Percentiles rank a stretch among this genome's conserved stretches.
Evolutionary conservation across 1,140 invertebrate genomes (phyloP).

Genomic region (Penaeus indicus): DNA sequence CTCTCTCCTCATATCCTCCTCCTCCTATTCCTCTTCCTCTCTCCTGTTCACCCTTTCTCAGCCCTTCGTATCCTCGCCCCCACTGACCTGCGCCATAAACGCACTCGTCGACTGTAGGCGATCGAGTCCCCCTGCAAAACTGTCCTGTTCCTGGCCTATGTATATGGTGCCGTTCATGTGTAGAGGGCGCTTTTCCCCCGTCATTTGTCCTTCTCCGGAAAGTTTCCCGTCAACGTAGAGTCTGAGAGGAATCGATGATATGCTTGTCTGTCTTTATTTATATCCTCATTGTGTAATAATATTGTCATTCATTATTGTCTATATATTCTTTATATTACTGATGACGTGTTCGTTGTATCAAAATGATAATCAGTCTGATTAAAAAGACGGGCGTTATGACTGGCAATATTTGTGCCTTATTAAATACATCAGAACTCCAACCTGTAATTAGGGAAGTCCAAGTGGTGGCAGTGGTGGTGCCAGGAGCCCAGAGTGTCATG

Average conservation of each 20-base stretch:
- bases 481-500: conserved; percentile 44
- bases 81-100: conserved; percentile 37
- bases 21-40: too few species aligned
- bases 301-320: too few species aligned
- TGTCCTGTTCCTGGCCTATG: conserved; percentile 50
- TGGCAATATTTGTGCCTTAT: too few species aligned
- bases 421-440: neutral
- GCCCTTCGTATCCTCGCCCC: too few species aligned
- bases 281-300: too few species aligned
- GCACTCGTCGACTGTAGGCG: conserved; percentile 47
- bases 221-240: conserved; percentile 43
- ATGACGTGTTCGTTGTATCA: too few species aligned
- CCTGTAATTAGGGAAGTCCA: conserved; percentile 43
- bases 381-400: too few species aligned
- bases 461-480: conserved; percentile 49
- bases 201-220: conserved; percentile 21
- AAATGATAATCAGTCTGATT: too few species aligned
- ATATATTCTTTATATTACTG: too few species aligned
- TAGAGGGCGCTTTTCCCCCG: neutral
- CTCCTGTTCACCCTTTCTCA: too few species aligned
- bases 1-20: too few species aligned
- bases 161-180: conserved; percentile 48
- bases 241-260: neutral
- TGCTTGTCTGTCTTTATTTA: neutral
- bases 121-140: conserved; percentile 39